Base-by-base conservation (phyloP, 2,113 vertebrate species). In the Arenaria interpres region DNA sequence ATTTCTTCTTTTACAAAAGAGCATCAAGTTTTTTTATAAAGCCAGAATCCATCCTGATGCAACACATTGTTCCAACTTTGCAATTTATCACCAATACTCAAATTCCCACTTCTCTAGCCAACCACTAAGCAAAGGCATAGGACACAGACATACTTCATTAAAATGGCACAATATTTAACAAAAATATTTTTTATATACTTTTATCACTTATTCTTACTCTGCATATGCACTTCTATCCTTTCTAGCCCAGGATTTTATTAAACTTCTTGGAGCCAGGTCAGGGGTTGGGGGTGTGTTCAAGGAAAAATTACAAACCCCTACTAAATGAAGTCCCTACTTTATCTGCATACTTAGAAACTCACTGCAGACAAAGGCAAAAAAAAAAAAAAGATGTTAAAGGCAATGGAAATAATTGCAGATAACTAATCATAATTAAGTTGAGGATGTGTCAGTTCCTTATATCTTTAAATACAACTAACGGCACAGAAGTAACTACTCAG, bases 321-420 rank as follows among this genome's bases (percentile, higher is more conserved):
- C 67, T 64, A 91, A 69, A 60, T 35, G 2, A 93, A 80, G 17
- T 28, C n/a, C 25, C 73, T 89, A 72, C 15, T 45, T 92, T 41
- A 81, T 25, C 50, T 16, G 16, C 18, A 80, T 74, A 56, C 88
- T 90, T 93, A 88, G 37, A 92, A 96, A 53, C 21, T 21, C 41
- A 6, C 56, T n/a, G 20, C 45, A 94, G 30, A 72, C 24, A 80
- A 90, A 93, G 43, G 45, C 72, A 93, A 24, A 60, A 67, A 15
- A 46, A 48, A 48, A 22, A 48, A 85, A 48, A 22, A 48, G 82
- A 73, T 43, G 24, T 88, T 71, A 93, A 83, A 74, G 17, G 66
- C 46, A 51, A 81, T 54, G 59, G 69, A 60, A 94, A 88, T 77
- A 94, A 67, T 73, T 89, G 45, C 53, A 88, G 54, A 67, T 48